Conservation (phyloP, 2,888 invertebrate genomes). For the Molorchus minor region DNA sequence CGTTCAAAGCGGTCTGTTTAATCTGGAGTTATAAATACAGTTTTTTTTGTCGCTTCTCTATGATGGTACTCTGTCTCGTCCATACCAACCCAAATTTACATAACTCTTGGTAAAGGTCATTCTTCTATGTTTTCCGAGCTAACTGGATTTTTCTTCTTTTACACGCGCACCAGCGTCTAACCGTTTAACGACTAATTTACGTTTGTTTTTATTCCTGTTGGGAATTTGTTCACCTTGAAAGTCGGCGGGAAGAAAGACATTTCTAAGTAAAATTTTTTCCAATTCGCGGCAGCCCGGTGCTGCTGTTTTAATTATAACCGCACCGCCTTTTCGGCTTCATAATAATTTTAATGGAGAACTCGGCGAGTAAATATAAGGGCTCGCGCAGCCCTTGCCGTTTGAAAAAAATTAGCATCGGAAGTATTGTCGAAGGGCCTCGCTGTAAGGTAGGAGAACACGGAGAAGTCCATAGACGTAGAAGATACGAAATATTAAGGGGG, state of each 20-base stretch:
- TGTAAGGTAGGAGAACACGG: slow-evolving; percentile 33
- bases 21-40: too few relatives aligned
- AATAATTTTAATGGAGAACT: slow-evolving; percentile 54
- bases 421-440: slow-evolving; percentile 39
- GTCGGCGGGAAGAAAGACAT: slow-evolving; percentile 8
- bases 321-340: slow-evolving; percentile 43
- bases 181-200: too few relatives aligned
- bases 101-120: too few relatives aligned
- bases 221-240: background rate
- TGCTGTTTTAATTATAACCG: slow-evolving; percentile 45
- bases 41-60: too few relatives aligned
- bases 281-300: slow-evolving; percentile 30
- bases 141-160: too few relatives aligned
- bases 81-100: too few relatives aligned
- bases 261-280: slow-evolving; percentile 31
- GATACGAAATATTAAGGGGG: background rate
- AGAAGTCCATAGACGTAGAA: slow-evolving; percentile 31
- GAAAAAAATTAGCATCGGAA: slow-evolving; percentile 48
- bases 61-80: too few relatives aligned
- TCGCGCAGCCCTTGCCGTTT: slow-evolving; percentile 36
- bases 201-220: too few relatives aligned
- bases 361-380: slow-evolving; percentile 41
- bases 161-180: too few relatives aligned
- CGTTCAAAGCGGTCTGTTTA: too few relatives aligned
- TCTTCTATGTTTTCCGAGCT: too few relatives aligned